These are phyloP conservation scores for Diplodus sargus DNA, from an alignment of 2,797 vertebrate species.

Conservation along the genomic window DNA sequence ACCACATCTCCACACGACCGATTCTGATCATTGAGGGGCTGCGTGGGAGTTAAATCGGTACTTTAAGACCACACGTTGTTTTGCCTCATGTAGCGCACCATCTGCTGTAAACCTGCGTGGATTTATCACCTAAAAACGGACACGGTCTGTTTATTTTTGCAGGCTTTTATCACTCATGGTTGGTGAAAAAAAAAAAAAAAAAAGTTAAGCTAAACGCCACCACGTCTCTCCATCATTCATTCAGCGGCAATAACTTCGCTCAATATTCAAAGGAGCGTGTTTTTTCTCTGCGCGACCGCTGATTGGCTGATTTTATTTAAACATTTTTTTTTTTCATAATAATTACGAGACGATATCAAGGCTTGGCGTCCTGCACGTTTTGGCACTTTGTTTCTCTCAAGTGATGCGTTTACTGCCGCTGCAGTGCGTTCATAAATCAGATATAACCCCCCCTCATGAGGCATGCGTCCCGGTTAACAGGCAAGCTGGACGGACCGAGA, in stretches of 20 bases:
- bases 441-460: constrained; percentile 20
- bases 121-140: constrained; percentile 20
- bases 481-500: constrained; percentile 47
- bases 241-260: constrained; percentile 50
- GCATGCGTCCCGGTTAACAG: constrained; percentile 48
- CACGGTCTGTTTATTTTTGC: not conserved
- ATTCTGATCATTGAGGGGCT: not conserved
- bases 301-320: constrained; percentile 71
- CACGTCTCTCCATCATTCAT: constrained; percentile 43
- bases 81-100: constrained; percentile 5
- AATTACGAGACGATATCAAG: constrained; percentile 8
- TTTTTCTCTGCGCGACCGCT: constrained; percentile 60
- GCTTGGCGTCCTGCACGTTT: constrained; percentile 7
- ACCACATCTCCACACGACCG: constrained; percentile 5
- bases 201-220: constrained; percentile 31
- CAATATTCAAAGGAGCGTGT: constrained; percentile 61
- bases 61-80: constrained; percentile 25
- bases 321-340: constrained; percentile 23
- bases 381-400: constrained; percentile 52
- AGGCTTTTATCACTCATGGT: not conserved
- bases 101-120: constrained; percentile 24
- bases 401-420: constrained; percentile 53
- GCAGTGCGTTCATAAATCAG: constrained; percentile 58
- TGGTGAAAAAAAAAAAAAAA: not conserved
- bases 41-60: not conserved